These are phyloP conservation scores for Cactoblastis cactorum DNA, from an alignment of 2,888 invertebrate genomes.

Conservation along the genomic window DNA sequence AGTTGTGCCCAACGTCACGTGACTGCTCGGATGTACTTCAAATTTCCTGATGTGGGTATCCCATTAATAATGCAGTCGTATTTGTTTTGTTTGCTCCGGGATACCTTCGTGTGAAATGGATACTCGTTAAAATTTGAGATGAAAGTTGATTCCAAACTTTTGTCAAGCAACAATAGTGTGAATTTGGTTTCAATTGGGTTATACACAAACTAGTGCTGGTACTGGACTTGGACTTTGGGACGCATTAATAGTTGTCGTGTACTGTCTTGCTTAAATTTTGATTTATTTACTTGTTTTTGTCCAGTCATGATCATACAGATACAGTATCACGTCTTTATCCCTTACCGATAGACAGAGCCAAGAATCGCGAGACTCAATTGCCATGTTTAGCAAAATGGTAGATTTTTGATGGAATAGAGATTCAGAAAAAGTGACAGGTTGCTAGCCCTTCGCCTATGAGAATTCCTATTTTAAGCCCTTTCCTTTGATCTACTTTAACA, in stretches of 20 bases:
- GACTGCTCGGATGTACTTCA: constrained; percentile 33
- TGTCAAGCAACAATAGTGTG: neutral
- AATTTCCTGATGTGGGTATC: constrained; percentile 30
- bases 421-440: too few species aligned
- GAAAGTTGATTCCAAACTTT: neutral
- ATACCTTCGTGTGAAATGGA: neutral
- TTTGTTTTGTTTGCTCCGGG: constrained; percentile 3
- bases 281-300: too few species aligned
- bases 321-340: too few species aligned
- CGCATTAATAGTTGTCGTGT: neutral
- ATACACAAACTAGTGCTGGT: neutral
- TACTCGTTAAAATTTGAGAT: neutral
- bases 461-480: too few species aligned
- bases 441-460: too few species aligned
- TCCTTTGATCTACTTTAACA: too few species aligned
- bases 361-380: too few species aligned
- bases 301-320: too few species aligned
- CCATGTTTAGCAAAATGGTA: too few species aligned
- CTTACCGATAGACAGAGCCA: too few species aligned
- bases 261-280: neutral
- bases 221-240: neutral
- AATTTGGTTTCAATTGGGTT: constrained; percentile 5
- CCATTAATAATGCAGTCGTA: constrained; percentile 27
- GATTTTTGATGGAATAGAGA: too few species aligned
- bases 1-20: constrained; percentile 24